These are phyloP conservation scores for Zaprionus nigranus DNA, from an alignment of 1,140 invertebrate genomes.

Conservation along the genomic window DNA sequence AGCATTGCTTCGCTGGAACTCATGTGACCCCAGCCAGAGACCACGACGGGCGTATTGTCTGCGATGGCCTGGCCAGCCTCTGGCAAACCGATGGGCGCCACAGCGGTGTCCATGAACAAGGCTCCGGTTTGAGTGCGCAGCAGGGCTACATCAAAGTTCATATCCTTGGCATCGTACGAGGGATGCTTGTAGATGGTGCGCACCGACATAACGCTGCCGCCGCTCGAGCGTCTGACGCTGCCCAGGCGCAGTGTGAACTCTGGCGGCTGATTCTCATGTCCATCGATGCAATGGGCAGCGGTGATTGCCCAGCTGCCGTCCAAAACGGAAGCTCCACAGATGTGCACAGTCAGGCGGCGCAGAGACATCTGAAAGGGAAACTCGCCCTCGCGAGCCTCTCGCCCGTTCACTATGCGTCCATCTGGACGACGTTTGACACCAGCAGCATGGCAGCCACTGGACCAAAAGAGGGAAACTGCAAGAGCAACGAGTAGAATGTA, in stretches of 20 bases:
- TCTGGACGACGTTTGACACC: slow-evolving; percentile 45
- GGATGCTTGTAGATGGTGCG: slow-evolving; percentile 77
- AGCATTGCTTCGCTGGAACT: slow-evolving; percentile 65
- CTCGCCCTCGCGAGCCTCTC: slow-evolving; percentile 61
- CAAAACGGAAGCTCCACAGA: slow-evolving; percentile 82
- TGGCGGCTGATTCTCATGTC: slow-evolving; percentile 57
- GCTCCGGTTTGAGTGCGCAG: slow-evolving; percentile 54
- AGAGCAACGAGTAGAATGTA: slow-evolving; percentile 4
- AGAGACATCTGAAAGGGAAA: slow-evolving; percentile 72
- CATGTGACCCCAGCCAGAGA: slow-evolving; percentile 83
- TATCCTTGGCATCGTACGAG: slow-evolving; percentile 67
- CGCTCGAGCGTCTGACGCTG: slow-evolving; percentile 51
- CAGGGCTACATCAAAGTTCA: slow-evolving; percentile 78
- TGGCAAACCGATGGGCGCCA: slow-evolving; percentile 62
- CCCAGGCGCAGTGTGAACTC: slow-evolving; percentile 72
- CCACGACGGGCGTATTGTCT: slow-evolving; percentile 52
- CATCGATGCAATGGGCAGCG: slow-evolving; percentile 79
- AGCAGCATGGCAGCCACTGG: slow-evolving; percentile 8
- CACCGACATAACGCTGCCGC: slow-evolving; percentile 64
- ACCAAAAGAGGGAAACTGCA: slow-evolving; percentile 13
- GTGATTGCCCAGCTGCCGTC: slow-evolving; percentile 78
- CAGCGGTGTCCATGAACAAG: slow-evolving; percentile 42
- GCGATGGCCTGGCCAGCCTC: slow-evolving; percentile 41
- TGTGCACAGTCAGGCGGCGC: slow-evolving; percentile 66
- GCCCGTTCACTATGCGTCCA: slow-evolving; percentile 76